phyloP scores from a whole-genome alignment of 2,888 invertebrate genomes.

The Luffia ferchaultella region DNA sequence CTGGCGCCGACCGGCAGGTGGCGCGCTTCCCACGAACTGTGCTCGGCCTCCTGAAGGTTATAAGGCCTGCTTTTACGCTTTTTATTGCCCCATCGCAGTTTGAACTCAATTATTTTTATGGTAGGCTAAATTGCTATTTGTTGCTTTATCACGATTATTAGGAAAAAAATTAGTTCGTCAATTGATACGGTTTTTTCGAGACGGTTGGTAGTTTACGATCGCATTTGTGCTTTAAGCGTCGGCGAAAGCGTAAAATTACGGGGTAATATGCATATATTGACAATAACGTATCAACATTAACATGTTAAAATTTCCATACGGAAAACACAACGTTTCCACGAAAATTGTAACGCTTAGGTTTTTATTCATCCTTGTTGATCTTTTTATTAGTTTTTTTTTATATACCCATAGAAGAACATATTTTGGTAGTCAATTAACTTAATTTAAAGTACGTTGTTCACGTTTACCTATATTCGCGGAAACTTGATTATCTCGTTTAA shows the following conservation, averaged over 20 bases:
- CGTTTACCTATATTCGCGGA: not conserved
- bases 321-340: no score
- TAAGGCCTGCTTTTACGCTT: conserved; percentile 62
- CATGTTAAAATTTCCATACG: no score
- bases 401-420: no score
- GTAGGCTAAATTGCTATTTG: conserved; percentile 62
- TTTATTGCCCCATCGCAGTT: conserved; percentile 64
- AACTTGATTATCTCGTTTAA: not conserved
- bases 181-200: conserved; percentile 42
- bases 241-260: not conserved
- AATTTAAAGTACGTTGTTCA: no score
- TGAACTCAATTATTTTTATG: conserved; percentile 67
- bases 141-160: conserved; percentile 63
- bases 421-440: no score
- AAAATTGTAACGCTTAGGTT: no score
- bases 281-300: no score
- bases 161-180: conserved; percentile 51
- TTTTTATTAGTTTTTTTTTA: no score
- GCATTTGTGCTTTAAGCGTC: not conserved
- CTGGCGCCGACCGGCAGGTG: conserved; percentile 49
- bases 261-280: no score
- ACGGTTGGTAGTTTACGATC: not conserved
- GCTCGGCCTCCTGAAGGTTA: conserved; percentile 45
- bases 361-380: no score
- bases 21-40: conserved; percentile 36